phyloP scores from a whole-genome alignment of 2,888 invertebrate genomes.

The Orchesella flavescens region DNA sequence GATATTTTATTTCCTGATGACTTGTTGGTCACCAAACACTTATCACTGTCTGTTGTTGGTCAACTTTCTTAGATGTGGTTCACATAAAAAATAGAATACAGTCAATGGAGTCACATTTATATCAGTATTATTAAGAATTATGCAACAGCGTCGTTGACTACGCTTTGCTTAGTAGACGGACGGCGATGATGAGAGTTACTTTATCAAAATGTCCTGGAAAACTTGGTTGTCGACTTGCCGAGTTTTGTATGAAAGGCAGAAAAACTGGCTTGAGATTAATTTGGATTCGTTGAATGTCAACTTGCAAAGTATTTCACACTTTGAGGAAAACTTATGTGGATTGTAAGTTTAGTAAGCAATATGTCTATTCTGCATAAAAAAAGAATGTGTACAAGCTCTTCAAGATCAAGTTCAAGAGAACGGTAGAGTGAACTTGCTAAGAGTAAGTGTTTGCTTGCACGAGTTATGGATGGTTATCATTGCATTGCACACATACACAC shows the following conservation, averaged over 20 bases:
- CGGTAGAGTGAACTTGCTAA: slow-evolving; percentile 48
- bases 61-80: no score
- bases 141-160: no score
- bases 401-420: slow-evolving; percentile 65
- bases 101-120: no score
- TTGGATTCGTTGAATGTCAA: slow-evolving; percentile 36
- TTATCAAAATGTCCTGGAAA: neutral
- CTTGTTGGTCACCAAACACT: no score
- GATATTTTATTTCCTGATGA: no score
- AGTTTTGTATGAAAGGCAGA: neutral
- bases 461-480: slow-evolving; percentile 45
- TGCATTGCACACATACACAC: slow-evolving; percentile 37
- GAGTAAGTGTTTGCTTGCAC: slow-evolving; percentile 39
- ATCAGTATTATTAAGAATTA: no score
- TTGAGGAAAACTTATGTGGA: slow-evolving; percentile 22
- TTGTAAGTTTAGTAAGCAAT: neutral
- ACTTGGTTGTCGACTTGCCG: neutral
- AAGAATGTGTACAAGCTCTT: slow-evolving; percentile 29
- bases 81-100: no score
- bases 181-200: no score
- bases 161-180: no score
- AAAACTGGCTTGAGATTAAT: neutral
- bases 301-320: slow-evolving; percentile 32
- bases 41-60: no score
- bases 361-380: neutral